phyloP scores from a whole-genome alignment of 2,888 invertebrate species.

The Cosmopolites sordidus region DNA sequence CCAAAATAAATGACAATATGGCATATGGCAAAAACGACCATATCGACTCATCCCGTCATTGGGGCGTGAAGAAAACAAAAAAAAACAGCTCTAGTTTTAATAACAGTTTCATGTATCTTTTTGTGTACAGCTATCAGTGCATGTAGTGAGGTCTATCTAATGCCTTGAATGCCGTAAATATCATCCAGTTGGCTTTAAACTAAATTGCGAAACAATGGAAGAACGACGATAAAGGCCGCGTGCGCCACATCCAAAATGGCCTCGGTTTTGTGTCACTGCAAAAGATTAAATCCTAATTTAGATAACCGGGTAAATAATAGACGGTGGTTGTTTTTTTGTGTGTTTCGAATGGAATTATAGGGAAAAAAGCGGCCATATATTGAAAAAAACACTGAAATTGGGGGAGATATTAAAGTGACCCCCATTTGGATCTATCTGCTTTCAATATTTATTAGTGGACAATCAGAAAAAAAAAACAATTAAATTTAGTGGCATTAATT shows the following conservation, averaged over 20 bases:
- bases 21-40: too few species aligned
- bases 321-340: constrained; percentile 1
- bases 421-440: too few species aligned
- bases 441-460: too few species aligned
- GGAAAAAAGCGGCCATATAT: too few species aligned
- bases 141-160: constrained; percentile 17
- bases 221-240: constrained; percentile 15
- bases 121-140: constrained; percentile 12
- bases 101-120: constrained; percentile 11
- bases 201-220: constrained; percentile 21
- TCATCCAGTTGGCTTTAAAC: constrained; percentile 19
- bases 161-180: constrained; percentile 15
- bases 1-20: too few species aligned
- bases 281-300: constrained; percentile 20
- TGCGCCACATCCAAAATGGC: constrained; percentile 17
- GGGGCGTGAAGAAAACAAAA: too few species aligned
- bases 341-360: constrained; percentile 1
- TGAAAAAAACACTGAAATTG: too few species aligned
- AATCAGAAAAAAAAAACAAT: too few species aligned
- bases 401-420: too few species aligned
- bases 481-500: too few species aligned
- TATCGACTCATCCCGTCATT: too few species aligned
- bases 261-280: constrained; percentile 13
- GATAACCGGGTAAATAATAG: constrained; percentile 12
- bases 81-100: constrained; percentile 4